A percentile compares a stretch with the other conserved stretches of the same genome.
These are phyloP conservation scores for Temnothorax curvispinosus DNA, from an alignment of 1,140 invertebrate genomes.

Conservation along the genomic window DNA sequence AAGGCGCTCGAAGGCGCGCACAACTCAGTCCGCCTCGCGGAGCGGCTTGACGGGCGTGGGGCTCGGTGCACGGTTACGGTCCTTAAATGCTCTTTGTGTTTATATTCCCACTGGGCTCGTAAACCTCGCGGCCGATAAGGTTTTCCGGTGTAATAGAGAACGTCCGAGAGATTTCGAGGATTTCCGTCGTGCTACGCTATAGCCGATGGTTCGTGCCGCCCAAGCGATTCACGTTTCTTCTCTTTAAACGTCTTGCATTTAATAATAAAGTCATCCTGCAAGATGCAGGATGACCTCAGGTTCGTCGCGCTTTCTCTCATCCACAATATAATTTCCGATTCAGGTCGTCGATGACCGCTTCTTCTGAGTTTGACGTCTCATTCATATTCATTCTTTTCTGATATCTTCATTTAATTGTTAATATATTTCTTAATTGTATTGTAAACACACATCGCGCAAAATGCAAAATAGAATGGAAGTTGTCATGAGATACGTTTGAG, in stretches of 20 bases:
- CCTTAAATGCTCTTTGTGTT: conserved; percentile 74
- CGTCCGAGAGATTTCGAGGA: conserved; percentile 48
- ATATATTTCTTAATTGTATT: not conserved
- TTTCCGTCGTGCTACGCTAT: conserved; percentile 34
- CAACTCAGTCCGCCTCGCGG: conserved; percentile 29
- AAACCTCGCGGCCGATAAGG: conserved; percentile 75
- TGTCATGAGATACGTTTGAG: not conserved
- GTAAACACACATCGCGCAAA: not conserved
- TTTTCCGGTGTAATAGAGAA: conserved; percentile 75
- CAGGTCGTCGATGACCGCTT: not conserved
- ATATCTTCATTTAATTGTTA: not conserved
- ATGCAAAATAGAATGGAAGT: not conserved
- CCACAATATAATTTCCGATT: not conserved
- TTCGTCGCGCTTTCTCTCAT: not conserved
- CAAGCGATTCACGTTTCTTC: not conserved
- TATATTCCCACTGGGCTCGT: conserved; percentile 78
- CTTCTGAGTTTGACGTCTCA: not conserved
- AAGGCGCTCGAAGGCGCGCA: conserved; percentile 57
- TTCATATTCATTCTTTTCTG: not conserved
- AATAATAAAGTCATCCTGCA: conserved; percentile 1
- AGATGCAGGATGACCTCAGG: not conserved
- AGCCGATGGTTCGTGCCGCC: not conserved
- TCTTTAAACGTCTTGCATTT: not conserved
- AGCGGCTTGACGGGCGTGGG: not conserved
- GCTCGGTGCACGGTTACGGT: conserved; percentile 50